A percentile compares a stretch with the other conserved stretches of the same genome.
phyloP scores from a whole-genome alignment of 2,888 invertebrate genomes.

The Vesta saturnalis region DNA sequence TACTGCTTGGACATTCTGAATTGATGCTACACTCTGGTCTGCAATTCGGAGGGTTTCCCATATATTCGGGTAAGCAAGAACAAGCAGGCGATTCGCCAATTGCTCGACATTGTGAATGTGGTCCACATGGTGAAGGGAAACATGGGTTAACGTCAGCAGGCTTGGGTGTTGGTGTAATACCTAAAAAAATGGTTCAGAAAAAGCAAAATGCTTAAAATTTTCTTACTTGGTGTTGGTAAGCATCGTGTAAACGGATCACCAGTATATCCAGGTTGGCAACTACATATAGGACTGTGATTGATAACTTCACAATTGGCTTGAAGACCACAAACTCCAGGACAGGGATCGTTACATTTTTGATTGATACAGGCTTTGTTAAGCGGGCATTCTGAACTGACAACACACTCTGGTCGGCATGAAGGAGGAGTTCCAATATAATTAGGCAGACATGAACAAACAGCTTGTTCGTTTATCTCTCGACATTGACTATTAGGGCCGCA shows the following conservation, averaged over 20 bases:
- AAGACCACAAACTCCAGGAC: conserved; percentile 71
- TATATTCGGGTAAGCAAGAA: conserved; percentile 73
- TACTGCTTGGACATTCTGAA: conserved; percentile 74
- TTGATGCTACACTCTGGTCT: conserved; percentile 80
- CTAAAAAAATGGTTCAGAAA: not conserved
- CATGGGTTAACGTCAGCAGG: conserved; percentile 64
- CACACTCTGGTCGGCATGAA: conserved; percentile 80
- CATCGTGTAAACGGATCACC: conserved; percentile 76
- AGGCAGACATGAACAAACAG: conserved; percentile 63
- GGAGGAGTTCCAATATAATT: conserved; percentile 68
- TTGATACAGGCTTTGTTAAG: conserved; percentile 75
- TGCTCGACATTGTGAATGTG: conserved; percentile 68
- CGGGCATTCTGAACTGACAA: conserved; percentile 81
- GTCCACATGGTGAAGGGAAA: conserved; percentile 77
- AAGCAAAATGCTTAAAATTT: conserved; percentile 15
- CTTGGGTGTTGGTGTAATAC: conserved; percentile 35
- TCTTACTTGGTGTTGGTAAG: conserved; percentile 58
- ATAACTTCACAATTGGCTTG: conserved; percentile 67
- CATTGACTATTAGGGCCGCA: conserved; percentile 87
- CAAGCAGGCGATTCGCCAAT: conserved; percentile 67
- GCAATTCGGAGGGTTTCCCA: conserved; percentile 78
- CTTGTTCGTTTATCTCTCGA: conserved; percentile 69
- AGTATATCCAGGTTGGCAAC: conserved; percentile 69
- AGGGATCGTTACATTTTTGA: conserved; percentile 79
- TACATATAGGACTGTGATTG: conserved; percentile 72